A percentile compares a stretch with the other conserved stretches of the same genome.
These are phyloP conservation scores for Gasterosteus nipponicus DNA, from an alignment of 2,113 vertebrate genomes.

Conservation along the genomic window DNA sequence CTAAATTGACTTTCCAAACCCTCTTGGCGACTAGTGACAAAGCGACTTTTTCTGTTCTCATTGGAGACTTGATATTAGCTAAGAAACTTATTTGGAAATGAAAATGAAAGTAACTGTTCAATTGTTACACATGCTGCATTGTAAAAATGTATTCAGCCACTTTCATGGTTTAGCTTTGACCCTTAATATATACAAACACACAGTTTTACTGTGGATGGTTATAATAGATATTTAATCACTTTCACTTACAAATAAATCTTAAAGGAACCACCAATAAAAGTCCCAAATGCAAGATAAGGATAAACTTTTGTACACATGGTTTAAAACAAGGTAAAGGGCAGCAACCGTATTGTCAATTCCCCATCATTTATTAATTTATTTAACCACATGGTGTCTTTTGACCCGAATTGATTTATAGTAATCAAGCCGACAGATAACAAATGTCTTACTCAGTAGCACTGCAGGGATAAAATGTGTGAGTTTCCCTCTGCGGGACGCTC, in stretches of 20 bases:
- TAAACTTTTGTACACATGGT: background rate
- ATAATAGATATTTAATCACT: background rate
- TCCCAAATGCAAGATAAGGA: background rate
- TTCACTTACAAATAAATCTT: background rate
- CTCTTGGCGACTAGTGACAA: too few relatives aligned
- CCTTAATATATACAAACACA: background rate
- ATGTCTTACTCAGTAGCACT: constrained; percentile 1
- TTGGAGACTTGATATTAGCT: background rate
- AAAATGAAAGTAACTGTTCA: background rate
- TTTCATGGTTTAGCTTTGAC: background rate
- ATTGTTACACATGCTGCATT: background rate
- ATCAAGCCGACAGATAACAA: background rate
- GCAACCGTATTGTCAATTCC: background rate
- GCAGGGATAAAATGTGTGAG: constrained; percentile 23
- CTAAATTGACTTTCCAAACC: too few relatives aligned
- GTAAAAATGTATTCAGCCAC: background rate
- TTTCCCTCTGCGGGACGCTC: constrained; percentile 6
- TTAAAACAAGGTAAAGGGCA: background rate
- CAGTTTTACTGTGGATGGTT: background rate
- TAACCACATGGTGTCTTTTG: background rate
- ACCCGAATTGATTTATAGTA: background rate
- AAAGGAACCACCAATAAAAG: background rate
- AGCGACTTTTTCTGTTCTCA: too few relatives aligned
- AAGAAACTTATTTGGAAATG: background rate
- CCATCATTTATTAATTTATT: background rate